Base-by-base conservation (phyloP, 2,797 vertebrate genomes). In the Peromyscus nudipes region DNA sequence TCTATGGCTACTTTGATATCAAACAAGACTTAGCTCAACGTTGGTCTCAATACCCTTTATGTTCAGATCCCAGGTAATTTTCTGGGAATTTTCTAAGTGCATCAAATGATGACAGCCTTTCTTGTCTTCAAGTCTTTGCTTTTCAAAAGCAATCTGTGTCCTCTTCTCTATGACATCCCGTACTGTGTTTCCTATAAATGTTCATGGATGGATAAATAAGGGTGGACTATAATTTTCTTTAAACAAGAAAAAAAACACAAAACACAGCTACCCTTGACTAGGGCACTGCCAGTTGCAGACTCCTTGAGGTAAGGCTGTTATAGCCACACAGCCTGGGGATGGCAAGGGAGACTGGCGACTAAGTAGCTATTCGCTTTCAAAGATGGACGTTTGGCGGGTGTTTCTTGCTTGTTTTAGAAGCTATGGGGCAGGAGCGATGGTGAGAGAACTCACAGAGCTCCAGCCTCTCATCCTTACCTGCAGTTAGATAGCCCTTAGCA, bases 71-170 rank as follows among this genome's bases (percentile, higher is more conserved):
- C 76, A 11, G 31, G 40, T 17, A 40, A 76, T 89, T 82, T 85
- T 71, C 49, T 80, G 73, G 5, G 0, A 25, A 49, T 17, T 89
- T 91, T 40, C 23, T 12, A 73, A 52, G 16, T 23, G 6, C 29
- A 49, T 52, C 76, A 55, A 96, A 84, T 17, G 16, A 62, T 83
- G 40, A 25, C 0, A 1, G 29, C 12, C 2, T 29, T 77, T 95
- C 46, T 69, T 57, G 4, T 73, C 62, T 64, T 91, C n/a, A 34
- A 69, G 57, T 69, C 37, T 75, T 73, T 40, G 4, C 46, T 86
- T 71, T 49, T 65, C 49, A 83, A 84, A 93, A 90, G 27, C 52
- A 81, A 83, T 87, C 89, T 55, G 6, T 31, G 94, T 77, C 60
- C 5, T 71, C 49, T 85, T 89, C 55, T 81, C 64, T 1, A 10